These are phyloP conservation scores for Burhinus bistriatus DNA, from an alignment of 2,113 vertebrate species.

Conservation along the genomic window DNA sequence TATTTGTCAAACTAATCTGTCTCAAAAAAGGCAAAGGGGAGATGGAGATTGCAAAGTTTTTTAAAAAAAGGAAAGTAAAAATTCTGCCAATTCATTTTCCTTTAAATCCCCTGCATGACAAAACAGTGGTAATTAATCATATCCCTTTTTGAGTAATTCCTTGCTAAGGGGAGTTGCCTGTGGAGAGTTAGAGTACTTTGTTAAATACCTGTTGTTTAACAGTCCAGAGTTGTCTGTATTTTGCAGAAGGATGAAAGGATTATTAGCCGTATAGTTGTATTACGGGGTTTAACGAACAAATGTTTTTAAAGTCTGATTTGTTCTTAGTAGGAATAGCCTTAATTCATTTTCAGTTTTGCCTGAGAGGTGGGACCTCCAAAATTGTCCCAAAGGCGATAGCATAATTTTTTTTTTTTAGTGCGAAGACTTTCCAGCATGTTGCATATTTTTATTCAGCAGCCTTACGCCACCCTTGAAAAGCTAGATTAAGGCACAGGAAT, in stretches of 20 bases:
- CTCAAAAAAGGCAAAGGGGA: neutral
- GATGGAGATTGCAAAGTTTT: neutral
- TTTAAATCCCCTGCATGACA: neutral
- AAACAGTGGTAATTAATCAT: neutral
- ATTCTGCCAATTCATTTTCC: neutral
- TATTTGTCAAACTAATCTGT: neutral
- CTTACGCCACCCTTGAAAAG: neutral
- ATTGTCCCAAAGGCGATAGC: neutral
- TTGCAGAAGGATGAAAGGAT: neutral
- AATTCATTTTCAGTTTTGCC: neutral
- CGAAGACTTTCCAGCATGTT: neutral
- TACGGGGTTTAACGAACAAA: neutral
- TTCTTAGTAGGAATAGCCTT: neutral
- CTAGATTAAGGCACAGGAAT: neutral
- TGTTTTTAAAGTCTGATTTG: conserved; percentile 10
- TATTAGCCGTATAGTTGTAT: neutral
- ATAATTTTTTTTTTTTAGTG: neutral
- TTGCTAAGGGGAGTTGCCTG: neutral
- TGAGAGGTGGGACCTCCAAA: conserved; percentile 19
- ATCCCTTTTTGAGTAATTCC: neutral
- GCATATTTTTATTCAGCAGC: neutral
- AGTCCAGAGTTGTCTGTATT: neutral
- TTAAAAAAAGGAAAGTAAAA: neutral
- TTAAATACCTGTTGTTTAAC: neutral
- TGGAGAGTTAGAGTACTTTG: neutral